Conservation (phyloP, 2,888 invertebrate species). For the Apodemia duryi region DNA sequence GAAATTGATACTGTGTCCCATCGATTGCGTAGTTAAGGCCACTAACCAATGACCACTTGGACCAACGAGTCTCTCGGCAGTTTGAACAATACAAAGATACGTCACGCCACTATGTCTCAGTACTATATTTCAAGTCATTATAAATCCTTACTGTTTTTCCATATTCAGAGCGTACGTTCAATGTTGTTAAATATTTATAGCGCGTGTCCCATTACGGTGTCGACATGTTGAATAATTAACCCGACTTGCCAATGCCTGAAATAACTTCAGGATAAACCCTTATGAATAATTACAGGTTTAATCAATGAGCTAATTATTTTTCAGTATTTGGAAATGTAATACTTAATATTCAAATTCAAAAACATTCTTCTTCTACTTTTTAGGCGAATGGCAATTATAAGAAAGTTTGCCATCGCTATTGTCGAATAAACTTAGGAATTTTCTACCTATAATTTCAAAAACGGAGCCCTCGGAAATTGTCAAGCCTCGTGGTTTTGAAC, state of each 20-base stretch:
- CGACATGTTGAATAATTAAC: constrained; percentile 73
- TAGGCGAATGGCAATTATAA: not conserved
- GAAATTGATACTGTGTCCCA: too few species aligned
- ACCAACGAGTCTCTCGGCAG: too few species aligned
- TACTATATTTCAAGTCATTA: constrained; percentile 14
- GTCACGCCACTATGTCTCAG: not conserved
- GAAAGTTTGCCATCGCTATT: not conserved
- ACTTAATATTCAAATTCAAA: not conserved
- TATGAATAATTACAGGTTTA: constrained; percentile 48
- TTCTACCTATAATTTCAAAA: too few species aligned
- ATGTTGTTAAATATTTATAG: constrained; percentile 55
- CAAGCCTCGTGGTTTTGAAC: too few species aligned
- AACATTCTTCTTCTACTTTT: not conserved
- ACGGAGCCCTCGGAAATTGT: too few species aligned
- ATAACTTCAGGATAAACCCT: constrained; percentile 50
- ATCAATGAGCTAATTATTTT: constrained; percentile 34
- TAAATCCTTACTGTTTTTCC: constrained; percentile 15
- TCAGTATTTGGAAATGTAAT: not conserved
- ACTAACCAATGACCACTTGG: too few species aligned
- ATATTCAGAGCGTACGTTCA: constrained; percentile 20
- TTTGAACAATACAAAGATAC: not conserved
- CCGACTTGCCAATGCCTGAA: constrained; percentile 49
- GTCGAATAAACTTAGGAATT: not conserved
- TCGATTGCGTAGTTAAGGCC: too few species aligned
- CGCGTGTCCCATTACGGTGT: constrained; percentile 60